These are phyloP conservation scores for Pteronotus mesoamericanus DNA, from an alignment of 2,797 vertebrate species.

Conservation along the genomic window DNA sequence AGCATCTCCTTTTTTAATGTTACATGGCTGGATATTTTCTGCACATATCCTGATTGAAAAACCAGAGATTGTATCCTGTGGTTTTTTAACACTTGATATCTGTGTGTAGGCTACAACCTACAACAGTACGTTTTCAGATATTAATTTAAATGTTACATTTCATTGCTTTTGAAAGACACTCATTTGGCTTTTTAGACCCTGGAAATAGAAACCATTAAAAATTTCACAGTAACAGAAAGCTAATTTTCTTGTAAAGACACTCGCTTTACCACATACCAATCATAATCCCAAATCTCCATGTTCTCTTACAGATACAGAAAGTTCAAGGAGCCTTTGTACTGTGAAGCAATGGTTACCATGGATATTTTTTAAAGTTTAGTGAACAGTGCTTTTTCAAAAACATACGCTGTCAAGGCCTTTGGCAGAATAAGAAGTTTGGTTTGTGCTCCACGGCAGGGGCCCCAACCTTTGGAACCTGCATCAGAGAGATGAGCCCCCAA, in stretches of 20 bases:
- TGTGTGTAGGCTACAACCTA: not conserved
- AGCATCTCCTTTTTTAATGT: not conserved
- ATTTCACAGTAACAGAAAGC: not conserved
- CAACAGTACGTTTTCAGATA: not conserved
- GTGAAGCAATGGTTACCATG: not conserved
- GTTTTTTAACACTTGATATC: not conserved
- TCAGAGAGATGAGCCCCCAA: not conserved
- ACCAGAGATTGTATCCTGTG: not conserved
- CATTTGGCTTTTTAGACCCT: not conserved
- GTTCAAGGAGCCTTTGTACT: not conserved
- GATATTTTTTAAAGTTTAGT: conserved; percentile 7
- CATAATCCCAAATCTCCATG: not conserved
- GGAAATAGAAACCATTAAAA: not conserved
- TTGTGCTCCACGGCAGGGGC: not conserved
- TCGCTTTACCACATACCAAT: not conserved
- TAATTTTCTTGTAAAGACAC: not conserved
- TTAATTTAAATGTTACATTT: not conserved
- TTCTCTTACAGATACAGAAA: not conserved
- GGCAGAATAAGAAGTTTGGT: not conserved
- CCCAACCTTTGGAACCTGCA: not conserved
- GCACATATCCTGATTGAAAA: not conserved
- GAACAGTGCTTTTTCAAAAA: conserved; percentile 34
- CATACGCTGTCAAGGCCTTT: not conserved
- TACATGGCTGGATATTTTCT: not conserved
- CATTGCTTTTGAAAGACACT: not conserved